A percentile compares a stretch with the other conserved stretches of the same genome.
Evolutionary conservation across 1,140 invertebrate genomes (phyloP).

Genomic region (Anoplolepis gracilipes): DNA sequence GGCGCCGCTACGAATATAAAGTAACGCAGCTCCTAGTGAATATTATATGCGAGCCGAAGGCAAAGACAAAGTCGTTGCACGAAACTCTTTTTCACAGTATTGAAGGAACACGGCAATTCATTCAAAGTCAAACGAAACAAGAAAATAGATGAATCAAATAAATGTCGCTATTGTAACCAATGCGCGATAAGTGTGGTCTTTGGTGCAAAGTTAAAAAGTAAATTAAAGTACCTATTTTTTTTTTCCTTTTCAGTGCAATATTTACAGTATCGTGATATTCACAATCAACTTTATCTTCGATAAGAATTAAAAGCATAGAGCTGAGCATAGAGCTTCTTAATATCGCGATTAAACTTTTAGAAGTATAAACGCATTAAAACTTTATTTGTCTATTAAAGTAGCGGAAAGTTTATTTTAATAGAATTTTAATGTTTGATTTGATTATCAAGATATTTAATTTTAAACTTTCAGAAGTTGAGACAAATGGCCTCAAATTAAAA

Average conservation of each 20-base stretch:
- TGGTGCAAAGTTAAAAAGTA: background rate
- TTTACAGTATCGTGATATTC: background rate
- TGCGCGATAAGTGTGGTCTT: background rate
- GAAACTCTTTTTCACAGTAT: constrained; percentile 57
- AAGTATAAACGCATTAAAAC: constrained; percentile 37
- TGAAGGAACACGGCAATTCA: constrained; percentile 54
- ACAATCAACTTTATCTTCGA: background rate
- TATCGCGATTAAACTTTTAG: constrained; percentile 29
- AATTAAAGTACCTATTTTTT: background rate
- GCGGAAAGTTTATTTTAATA: constrained; percentile 41
- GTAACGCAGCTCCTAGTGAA: constrained; percentile 65
- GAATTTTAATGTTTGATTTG: constrained; percentile 42
- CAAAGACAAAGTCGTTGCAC: constrained; percentile 63
- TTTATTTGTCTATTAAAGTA: constrained; percentile 41
- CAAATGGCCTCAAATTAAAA: constrained; percentile 24
- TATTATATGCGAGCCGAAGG: constrained; percentile 63
- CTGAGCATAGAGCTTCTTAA: constrained; percentile 38
- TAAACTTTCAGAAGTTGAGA: constrained; percentile 26
- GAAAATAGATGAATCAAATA: constrained; percentile 35
- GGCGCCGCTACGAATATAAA: constrained; percentile 68
- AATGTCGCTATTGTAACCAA: constrained; percentile 26
- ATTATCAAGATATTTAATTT: constrained; percentile 47
- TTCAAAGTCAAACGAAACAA: constrained; percentile 55
- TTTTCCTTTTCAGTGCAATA: background rate
- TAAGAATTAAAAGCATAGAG: constrained; percentile 22